A percentile compares a stretch with the other conserved stretches of the same genome.
phyloP scores from a whole-genome alignment of 2,888 invertebrate species.

The Drosophila aldrichi region DNA sequence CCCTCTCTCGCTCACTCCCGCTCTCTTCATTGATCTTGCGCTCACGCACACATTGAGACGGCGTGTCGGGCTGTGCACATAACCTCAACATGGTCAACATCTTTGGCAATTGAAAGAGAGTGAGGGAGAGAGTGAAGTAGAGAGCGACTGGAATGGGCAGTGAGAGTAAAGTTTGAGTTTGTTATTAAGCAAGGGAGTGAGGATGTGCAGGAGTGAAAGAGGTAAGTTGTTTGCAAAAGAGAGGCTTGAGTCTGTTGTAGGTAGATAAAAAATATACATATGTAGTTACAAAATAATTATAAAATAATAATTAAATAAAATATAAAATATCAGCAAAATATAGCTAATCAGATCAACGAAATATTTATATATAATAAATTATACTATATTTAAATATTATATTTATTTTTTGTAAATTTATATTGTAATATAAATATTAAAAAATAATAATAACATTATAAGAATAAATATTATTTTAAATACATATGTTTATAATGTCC shows the following conservation, averaged over 20 bases:
- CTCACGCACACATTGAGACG: constrained; percentile 7
- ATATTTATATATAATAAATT: background rate
- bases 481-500: no score
- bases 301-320: background rate
- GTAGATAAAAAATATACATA: background rate
- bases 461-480: no score
- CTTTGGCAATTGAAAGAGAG: constrained; percentile 14
- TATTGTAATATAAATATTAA: no score
- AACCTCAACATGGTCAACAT: constrained; percentile 58
- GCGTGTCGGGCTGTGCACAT: constrained; percentile 32
- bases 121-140: background rate
- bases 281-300: background rate
- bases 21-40: constrained; percentile 24
- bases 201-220: background rate
- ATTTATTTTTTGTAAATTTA: background rate
- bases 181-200: background rate
- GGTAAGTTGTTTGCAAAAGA: background rate
- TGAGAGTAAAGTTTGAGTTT: background rate
- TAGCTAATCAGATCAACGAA: background rate
- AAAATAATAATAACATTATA: no score
- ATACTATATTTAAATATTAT: background rate
- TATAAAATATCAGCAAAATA: background rate
- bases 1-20: background rate
- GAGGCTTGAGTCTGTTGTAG: background rate
- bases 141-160: background rate